phyloP scores from a whole-genome alignment of 2,888 invertebrate species.

The Eumacrocentrus americanus region DNA sequence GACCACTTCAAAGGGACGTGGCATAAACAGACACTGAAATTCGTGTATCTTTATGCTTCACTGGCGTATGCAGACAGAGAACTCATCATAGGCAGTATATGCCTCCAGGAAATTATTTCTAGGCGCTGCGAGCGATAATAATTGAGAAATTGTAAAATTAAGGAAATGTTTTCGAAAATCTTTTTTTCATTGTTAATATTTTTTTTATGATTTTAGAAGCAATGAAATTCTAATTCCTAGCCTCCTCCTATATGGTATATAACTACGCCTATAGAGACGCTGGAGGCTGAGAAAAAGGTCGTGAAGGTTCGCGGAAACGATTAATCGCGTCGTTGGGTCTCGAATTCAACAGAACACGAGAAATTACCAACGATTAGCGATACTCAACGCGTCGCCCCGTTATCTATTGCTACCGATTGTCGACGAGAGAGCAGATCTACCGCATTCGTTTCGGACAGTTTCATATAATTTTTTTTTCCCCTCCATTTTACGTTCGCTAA shows the following conservation, averaged over 20 bases:
- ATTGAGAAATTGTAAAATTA: too few species aligned
- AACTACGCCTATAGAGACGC: background rate
- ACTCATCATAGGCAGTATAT: too few species aligned
- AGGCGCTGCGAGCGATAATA: background rate
- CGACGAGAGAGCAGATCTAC: background rate
- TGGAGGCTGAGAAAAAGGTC: background rate
- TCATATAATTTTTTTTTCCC: constrained; percentile 1
- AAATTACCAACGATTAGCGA: constrained; percentile 26
- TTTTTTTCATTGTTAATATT: background rate
- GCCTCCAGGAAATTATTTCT: background rate
- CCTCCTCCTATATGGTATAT: background rate
- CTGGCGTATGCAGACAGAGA: constrained; percentile 4
- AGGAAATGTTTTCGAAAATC: background rate
- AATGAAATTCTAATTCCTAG: background rate
- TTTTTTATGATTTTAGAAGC: background rate
- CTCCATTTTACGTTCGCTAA: constrained; percentile 14
- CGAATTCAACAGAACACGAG: constrained; percentile 10
- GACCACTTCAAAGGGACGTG: constrained; percentile 45
- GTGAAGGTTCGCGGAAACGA: constrained; percentile 10
- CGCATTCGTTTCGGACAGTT: constrained; percentile 21
- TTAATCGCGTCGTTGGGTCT: constrained; percentile 6
- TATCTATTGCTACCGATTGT: background rate
- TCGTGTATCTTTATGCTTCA: constrained; percentile 11
- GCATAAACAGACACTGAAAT: constrained; percentile 11
- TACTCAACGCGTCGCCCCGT: constrained; percentile 21